Evolutionary conservation across 2,888 invertebrate genomes (phyloP).

Genomic region (Ormyrus labotus): DNA sequence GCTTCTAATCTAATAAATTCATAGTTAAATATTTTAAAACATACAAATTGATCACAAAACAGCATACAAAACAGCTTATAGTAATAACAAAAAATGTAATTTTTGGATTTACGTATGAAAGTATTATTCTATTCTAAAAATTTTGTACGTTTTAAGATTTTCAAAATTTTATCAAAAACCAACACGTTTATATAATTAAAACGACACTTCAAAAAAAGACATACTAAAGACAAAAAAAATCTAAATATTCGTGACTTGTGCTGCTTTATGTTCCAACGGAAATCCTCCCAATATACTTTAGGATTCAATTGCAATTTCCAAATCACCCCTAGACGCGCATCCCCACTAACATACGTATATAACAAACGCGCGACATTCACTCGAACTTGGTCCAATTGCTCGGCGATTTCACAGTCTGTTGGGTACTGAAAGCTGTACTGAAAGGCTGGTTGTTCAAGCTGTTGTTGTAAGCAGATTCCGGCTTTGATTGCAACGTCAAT

Average conservation of each 20-base stretch:
- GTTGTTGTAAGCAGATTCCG: slow-evolving; percentile 60
- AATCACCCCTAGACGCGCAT: neutral
- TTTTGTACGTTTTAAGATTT: too few species aligned
- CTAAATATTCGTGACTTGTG: neutral
- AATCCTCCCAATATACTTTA: neutral
- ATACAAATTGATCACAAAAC: too few species aligned
- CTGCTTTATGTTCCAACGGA: slow-evolving; percentile 10
- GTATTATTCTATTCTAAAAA: too few species aligned
- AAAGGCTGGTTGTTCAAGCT: slow-evolving; percentile 65
- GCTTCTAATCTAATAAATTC: too few species aligned
- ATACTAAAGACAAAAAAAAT: neutral
- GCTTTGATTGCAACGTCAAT: slow-evolving; percentile 38
- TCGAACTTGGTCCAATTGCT: slow-evolving; percentile 81
- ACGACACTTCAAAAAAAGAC: too few species aligned
- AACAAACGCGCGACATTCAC: slow-evolving; percentile 63
- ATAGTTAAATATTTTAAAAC: too few species aligned
- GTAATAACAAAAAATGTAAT: too few species aligned
- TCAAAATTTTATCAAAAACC: too few species aligned
- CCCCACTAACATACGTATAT: slow-evolving; percentile 6
- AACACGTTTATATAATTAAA: too few species aligned
- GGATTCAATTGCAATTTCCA: slow-evolving; percentile 31
- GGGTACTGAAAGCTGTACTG: slow-evolving; percentile 68
- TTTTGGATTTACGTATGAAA: too few species aligned
- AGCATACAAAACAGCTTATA: too few species aligned
- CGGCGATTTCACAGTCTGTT: slow-evolving; percentile 76